phyloP scores from a whole-genome alignment of 2,113 vertebrate species.

The Callospermophilus lateralis region DNA sequence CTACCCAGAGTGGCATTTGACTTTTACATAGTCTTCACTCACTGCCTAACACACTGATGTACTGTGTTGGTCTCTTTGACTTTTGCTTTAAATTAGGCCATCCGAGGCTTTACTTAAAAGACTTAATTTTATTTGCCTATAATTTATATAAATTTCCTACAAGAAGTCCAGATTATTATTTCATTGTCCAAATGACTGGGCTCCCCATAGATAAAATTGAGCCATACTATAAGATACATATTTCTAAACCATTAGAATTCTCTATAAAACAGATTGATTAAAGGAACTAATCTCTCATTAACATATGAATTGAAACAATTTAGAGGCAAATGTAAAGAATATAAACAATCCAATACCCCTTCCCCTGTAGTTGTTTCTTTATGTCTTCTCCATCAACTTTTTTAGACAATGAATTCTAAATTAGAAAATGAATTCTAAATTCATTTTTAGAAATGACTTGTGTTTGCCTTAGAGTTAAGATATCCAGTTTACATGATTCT shows the following conservation, averaged over 20 bases:
- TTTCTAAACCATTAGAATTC: slow-evolving; percentile 32
- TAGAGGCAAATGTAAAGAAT: slow-evolving; percentile 59
- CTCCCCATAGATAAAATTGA: slow-evolving; percentile 28
- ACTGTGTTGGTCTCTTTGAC: neutral
- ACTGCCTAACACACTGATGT: neutral
- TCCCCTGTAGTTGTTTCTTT: slow-evolving; percentile 52
- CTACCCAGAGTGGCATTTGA: neutral
- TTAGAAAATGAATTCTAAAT: neutral
- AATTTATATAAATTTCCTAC: slow-evolving; percentile 52
- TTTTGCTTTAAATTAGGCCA: neutral
- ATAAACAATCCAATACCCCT: neutral
- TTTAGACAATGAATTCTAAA: neutral
- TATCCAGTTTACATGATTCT: slow-evolving; percentile 39
- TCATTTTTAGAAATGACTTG: slow-evolving; percentile 13
- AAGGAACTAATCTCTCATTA: neutral
- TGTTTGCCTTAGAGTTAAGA: slow-evolving; percentile 59
- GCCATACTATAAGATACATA: neutral
- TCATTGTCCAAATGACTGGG: slow-evolving; percentile 23
- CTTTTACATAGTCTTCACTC: neutral
- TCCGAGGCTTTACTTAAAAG: slow-evolving; percentile 21
- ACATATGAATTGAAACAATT: slow-evolving; percentile 48
- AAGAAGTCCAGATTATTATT: slow-evolving; percentile 33
- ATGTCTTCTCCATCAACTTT: neutral
- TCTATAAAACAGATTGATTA: slow-evolving; percentile 30
- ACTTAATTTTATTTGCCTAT: slow-evolving; percentile 56